These are phyloP conservation scores for Drosophila meridiana DNA, from an alignment of 2,888 invertebrate species.

Conservation along the genomic window DNA sequence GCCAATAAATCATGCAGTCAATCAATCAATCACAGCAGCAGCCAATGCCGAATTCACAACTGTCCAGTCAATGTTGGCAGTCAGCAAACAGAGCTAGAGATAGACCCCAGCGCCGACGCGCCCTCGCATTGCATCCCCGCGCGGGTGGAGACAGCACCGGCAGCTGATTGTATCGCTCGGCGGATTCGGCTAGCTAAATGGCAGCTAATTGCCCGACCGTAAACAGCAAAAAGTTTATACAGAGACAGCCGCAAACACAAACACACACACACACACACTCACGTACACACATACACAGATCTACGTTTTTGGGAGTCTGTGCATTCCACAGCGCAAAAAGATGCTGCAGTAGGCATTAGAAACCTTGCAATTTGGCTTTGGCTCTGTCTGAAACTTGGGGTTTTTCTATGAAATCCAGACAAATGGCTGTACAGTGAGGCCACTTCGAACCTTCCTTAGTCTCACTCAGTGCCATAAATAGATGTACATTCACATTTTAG, in stretches of 20 bases:
- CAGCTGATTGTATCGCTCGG: constrained; percentile 34
- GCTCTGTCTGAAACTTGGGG: too few relatives aligned
- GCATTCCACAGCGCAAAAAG: not conserved
- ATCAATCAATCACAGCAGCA: constrained; percentile 65
- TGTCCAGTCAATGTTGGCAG: constrained; percentile 49
- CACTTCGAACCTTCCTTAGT: too few relatives aligned
- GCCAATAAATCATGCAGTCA: constrained; percentile 75
- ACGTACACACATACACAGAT: not conserved
- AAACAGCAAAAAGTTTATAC: constrained; percentile 24
- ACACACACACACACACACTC: not conserved
- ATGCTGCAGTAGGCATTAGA: constrained; percentile 2
- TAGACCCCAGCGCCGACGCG: not conserved
- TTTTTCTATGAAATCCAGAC: not conserved
- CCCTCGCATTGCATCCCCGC: not conserved
- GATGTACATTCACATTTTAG: too few relatives aligned
- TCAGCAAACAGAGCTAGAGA: constrained; percentile 18
- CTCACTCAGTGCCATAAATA: too few relatives aligned
- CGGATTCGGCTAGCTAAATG: constrained; percentile 49
- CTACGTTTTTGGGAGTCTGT: not conserved
- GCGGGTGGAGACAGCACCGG: not conserved
- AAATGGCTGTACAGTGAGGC: too few relatives aligned
- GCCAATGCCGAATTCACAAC: constrained; percentile 25
- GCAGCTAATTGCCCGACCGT: constrained; percentile 58
- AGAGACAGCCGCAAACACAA: not conserved
- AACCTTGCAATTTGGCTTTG: not conserved